These are phyloP conservation scores for Drosophila equinoxialis DNA, from an alignment of 1,140 invertebrate species.

Conservation along the genomic window DNA sequence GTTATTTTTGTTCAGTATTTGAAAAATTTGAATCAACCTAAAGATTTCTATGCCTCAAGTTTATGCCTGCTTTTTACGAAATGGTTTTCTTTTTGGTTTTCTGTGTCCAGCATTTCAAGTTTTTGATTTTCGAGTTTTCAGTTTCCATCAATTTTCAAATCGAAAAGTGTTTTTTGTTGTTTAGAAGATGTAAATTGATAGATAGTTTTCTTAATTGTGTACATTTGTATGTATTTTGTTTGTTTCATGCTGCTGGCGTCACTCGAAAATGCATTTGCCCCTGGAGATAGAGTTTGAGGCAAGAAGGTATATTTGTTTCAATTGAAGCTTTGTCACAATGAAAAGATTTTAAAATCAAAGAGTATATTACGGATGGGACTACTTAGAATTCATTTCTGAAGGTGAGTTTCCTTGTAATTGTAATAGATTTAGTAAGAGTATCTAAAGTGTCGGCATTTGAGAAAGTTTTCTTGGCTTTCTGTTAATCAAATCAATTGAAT, in stretches of 20 bases:
- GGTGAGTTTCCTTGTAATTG: too few relatives aligned
- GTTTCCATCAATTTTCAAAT: constrained; percentile 17
- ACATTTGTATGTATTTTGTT: background rate
- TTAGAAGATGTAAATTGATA: constrained; percentile 47
- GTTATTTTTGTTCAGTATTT: background rate
- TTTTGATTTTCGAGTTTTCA: constrained; percentile 13
- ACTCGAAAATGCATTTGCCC: background rate
- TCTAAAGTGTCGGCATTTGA: background rate
- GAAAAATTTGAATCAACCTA: background rate
- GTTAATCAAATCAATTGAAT: constrained; percentile 14
- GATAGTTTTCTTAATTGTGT: constrained; percentile 15
- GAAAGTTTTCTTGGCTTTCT: background rate
- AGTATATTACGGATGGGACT: too few relatives aligned
- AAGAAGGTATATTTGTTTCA: too few relatives aligned
- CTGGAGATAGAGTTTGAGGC: background rate
- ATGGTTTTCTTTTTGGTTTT: constrained; percentile 2
- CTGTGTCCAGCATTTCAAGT: background rate
- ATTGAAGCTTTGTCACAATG: background rate
- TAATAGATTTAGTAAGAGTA: background rate
- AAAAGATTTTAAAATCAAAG: too few relatives aligned
- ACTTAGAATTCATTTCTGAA: too few relatives aligned
- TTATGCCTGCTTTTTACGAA: constrained; percentile 18
- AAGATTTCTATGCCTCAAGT: constrained; percentile 12
- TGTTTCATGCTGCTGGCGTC: background rate
- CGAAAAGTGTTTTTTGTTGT: constrained; percentile 50